Evolutionary conservation across 2,113 vertebrate species (phyloP).

Genomic region (Myrmophylax atrothorax): DNA sequence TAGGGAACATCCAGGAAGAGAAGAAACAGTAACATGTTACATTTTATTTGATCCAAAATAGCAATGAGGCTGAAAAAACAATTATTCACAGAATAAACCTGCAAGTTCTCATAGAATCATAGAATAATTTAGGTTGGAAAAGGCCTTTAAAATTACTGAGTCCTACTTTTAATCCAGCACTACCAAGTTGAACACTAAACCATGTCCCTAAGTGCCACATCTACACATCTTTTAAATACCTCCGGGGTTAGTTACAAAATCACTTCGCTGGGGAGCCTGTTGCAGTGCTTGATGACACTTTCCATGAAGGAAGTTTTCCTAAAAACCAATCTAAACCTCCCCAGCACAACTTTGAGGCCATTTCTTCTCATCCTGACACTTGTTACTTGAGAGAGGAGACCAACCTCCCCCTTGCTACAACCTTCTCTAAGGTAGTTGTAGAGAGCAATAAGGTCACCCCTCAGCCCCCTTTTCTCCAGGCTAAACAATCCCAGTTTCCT

Average conservation of each 20-base stretch:
- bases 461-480: not conserved
- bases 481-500: not conserved
- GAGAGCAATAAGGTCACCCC: rapidly evolving
- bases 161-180: not conserved
- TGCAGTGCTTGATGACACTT: not conserved
- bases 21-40: not conserved
- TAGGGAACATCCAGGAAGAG: not conserved
- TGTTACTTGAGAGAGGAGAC: not conserved
- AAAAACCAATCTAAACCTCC: not conserved
- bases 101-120: not conserved
- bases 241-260: not conserved
- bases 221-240: not conserved
- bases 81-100: not conserved
- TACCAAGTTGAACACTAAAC: not conserved
- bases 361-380: not conserved
- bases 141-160: not conserved
- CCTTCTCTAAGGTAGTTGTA: not conserved
- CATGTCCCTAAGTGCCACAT: not conserved
- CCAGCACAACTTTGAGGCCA: not conserved
- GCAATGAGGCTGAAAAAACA: conserved; percentile 14
- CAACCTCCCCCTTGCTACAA: rapidly evolving
- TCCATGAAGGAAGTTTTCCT: not conserved
- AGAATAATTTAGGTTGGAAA: not conserved
- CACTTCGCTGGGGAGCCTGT: not conserved
- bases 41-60: conserved; percentile 8